Base-by-base conservation (phyloP, 1,140 invertebrate species). In the Lamellibrachia luymesi region DNA sequence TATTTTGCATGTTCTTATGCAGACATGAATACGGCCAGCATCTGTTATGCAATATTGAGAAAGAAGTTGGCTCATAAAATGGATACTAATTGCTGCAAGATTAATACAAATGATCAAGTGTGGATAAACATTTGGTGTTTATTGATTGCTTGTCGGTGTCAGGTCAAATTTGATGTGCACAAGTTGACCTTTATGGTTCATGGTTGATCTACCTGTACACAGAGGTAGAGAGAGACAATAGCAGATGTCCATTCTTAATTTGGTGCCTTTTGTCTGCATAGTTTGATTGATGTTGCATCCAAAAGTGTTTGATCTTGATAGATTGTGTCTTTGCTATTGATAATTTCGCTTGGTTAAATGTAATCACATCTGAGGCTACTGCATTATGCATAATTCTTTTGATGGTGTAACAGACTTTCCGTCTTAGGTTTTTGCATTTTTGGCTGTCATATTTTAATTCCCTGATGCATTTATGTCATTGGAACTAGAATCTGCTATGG, bases 381-480 rank as follows among this genome's bases (percentile, higher is more conserved):
- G 64, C 64, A 80, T 80, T 80, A 80, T 80, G 64, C 64, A 80
- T 80, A 80, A 80, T 80, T 80, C 64, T 80, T 22, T 80, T 80
- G 64, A 80, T 80, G 64, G 64, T 80, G 17, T 80, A 80, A 80
- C 64, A 80, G 64, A 8, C 64, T 80, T 80, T 80, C 64, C 64
- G 2, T 80, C 64, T 8, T 56, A 56, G 17, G 64, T 2, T 22
- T 80, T 80, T 80, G 64, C 64, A 4, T 10, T 80, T 80, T 80
- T 80, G 1, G 64, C 64, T 8, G 64, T 80, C 13, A 17, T 80
- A 80, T 80, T 80, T 80, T 80, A 80, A 2, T 6, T 80, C 17
- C 0, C 64, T 22, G 64, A 4, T 80, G 64, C 64, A 80, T 10
- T 80, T 80, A 2, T 80, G 13, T 80, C 25, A 80, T 80, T 22